Conservation (phyloP, 2,113 vertebrate genomes). For the Phyllopteryx taeniolatus region DNA sequence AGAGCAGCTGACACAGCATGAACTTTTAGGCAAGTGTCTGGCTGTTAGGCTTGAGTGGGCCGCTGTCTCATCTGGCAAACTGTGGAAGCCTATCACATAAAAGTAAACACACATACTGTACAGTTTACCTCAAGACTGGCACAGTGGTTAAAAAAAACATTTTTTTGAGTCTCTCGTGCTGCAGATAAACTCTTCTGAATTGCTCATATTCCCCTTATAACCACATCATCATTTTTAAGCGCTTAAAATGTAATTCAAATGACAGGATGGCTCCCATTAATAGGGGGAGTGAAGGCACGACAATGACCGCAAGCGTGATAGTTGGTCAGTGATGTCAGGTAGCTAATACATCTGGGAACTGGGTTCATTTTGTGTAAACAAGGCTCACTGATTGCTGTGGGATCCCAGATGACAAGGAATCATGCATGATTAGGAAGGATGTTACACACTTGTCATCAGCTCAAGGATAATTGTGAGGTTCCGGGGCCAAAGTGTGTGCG, state of each 20-base stretch:
- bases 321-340: not conserved
- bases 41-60: not conserved
- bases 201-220: too few relatives aligned
- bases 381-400: constrained; percentile 12
- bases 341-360: not conserved
- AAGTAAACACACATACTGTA: not conserved
- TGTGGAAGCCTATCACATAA: not conserved
- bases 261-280: not conserved
- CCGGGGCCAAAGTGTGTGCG: not conserved
- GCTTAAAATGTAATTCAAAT: not conserved
- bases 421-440: constrained; percentile 24
- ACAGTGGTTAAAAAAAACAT: not conserved
- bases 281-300: not conserved
- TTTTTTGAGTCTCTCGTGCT: not conserved
- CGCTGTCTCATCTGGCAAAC: not conserved
- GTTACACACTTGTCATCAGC: not conserved
- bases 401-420: constrained; percentile 8
- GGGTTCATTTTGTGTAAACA: constrained; percentile 27
- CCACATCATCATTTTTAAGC: not conserved
- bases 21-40: not conserved
- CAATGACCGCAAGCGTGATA: not conserved
- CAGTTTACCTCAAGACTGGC: not conserved
- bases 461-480: not conserved
- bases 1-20: not conserved
- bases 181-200: too few relatives aligned